phyloP scores from a whole-genome alignment of 2,888 invertebrate species.

The Arge pagana region DNA sequence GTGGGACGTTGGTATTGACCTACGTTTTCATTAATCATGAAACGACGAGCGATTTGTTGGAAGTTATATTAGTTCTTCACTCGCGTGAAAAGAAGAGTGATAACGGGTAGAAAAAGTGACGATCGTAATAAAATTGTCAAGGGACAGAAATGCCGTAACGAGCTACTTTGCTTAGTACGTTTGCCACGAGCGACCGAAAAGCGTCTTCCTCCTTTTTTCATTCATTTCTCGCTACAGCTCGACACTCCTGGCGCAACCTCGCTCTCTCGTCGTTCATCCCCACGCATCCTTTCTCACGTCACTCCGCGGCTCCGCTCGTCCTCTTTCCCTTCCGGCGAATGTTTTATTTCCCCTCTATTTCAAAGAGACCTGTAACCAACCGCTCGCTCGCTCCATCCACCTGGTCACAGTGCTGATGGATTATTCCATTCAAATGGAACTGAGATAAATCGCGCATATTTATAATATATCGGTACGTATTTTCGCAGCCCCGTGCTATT shows the following conservation, averaged over 20 bases:
- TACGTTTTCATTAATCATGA: too few species aligned
- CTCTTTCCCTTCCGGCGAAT: conserved; percentile 1
- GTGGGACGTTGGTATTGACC: too few species aligned
- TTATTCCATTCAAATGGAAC: conserved; percentile 9
- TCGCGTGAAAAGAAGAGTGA: neutral
- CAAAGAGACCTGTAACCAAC: too few species aligned
- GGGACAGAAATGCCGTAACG: conserved; percentile 3
- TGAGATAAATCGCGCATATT: conserved; percentile 1
- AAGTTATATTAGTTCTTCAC: neutral
- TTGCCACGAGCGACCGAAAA: neutral
- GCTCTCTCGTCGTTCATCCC: conserved; percentile 1
- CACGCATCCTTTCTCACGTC: conserved; percentile 8
- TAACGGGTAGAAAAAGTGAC: neutral
- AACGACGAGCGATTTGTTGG: too few species aligned
- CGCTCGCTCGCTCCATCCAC: neutral
- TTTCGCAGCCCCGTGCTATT: too few species aligned
- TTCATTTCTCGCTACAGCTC: neutral
- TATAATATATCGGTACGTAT: too few species aligned
- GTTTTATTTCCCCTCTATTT: conserved; percentile 12
- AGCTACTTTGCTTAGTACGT: conserved; percentile 4
- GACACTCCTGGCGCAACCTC: too few species aligned
- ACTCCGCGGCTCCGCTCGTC: conserved; percentile 8
- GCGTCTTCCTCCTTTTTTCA: neutral
- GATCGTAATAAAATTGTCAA: neutral
- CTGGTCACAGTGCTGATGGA: conserved; percentile 7